Conservation (phyloP, 2,888 invertebrate species). For the Hyppa rectilinea region DNA sequence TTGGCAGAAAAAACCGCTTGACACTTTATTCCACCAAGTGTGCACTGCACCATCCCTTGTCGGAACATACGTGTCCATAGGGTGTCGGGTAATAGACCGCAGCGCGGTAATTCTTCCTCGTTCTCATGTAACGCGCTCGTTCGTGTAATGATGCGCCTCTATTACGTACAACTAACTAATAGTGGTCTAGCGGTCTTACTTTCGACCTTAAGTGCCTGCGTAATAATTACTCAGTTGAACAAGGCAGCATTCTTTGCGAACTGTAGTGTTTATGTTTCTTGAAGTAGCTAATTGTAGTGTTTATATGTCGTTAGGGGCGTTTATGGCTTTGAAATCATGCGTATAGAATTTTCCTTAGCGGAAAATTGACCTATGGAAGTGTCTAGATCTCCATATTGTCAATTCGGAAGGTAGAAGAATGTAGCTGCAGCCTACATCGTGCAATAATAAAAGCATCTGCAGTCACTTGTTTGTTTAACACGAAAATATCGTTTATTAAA, state of each 20-base stretch:
- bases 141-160: conserved; percentile 70
- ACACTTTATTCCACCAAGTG: not conserved
- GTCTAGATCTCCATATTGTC: not conserved
- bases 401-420: too few species aligned
- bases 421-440: not conserved
- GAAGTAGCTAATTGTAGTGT: conserved; percentile 13
- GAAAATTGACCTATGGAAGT: not conserved
- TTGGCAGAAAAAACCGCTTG: not conserved
- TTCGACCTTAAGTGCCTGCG: conserved; percentile 52
- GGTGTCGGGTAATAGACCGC: conserved; percentile 67
- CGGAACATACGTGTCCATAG: conserved; percentile 59
- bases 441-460: not conserved
- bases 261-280: conserved; percentile 15
- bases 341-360: not conserved
- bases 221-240: conserved; percentile 51
- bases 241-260: conserved; percentile 35
- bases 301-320: not conserved
- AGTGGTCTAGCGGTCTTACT: conserved; percentile 58
- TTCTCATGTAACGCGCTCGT: conserved; percentile 73
- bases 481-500: not conserved
- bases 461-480: not conserved
- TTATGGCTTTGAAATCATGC: not conserved
- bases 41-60: conserved; percentile 2
- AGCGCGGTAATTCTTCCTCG: conserved; percentile 75
- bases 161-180: conserved; percentile 65